Evolutionary conservation across 1,140 invertebrate genomes (phyloP).

Genomic region (Neodiprion pinetum): DNA sequence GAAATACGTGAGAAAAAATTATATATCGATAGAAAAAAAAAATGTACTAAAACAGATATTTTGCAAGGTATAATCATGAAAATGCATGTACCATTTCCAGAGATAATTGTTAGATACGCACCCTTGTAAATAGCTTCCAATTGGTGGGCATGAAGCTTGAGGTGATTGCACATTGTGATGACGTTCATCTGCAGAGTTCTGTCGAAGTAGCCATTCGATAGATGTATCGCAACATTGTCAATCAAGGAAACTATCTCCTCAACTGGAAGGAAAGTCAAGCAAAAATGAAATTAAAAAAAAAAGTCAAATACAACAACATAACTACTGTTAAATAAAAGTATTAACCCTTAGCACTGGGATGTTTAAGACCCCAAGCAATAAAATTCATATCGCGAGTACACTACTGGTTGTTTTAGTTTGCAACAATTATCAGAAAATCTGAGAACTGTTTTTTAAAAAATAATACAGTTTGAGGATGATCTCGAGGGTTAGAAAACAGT

Average conservation of each 20-base stretch:
- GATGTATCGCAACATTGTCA: conserved; percentile 72
- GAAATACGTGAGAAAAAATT: too few relatives aligned
- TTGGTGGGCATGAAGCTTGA: conserved; percentile 76
- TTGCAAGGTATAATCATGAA: too few relatives aligned
- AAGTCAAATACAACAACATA: conserved; percentile 17
- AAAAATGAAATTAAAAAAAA: conserved; percentile 20
- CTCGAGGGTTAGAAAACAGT: too few relatives aligned
- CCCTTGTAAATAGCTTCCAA: conserved; percentile 79
- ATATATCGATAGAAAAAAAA: too few relatives aligned
- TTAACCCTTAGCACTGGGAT: conserved; percentile 40
- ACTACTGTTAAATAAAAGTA: conserved; percentile 21
- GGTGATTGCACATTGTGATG: conserved; percentile 72
- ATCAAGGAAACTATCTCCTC: conserved; percentile 76
- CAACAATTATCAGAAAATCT: conserved; percentile 46
- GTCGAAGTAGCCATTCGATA: conserved; percentile 70
- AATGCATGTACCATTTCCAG: too few relatives aligned
- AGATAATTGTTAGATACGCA: conserved; percentile 42
- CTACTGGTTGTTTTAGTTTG: conserved; percentile 60
- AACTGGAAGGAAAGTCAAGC: conserved; percentile 55
- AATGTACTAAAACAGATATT: too few relatives aligned
- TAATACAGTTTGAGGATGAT: too few relatives aligned
- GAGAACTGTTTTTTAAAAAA: conserved; percentile 6
- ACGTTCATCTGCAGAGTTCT: conserved; percentile 67
- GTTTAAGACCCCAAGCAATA: conserved; percentile 28
- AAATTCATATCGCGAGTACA: conserved; percentile 48